Evolutionary conservation across 1,140 invertebrate species (phyloP), one percentile per base, ranked within the genome.

Genomic region (Mycetomoellerius zeteki): DNA sequence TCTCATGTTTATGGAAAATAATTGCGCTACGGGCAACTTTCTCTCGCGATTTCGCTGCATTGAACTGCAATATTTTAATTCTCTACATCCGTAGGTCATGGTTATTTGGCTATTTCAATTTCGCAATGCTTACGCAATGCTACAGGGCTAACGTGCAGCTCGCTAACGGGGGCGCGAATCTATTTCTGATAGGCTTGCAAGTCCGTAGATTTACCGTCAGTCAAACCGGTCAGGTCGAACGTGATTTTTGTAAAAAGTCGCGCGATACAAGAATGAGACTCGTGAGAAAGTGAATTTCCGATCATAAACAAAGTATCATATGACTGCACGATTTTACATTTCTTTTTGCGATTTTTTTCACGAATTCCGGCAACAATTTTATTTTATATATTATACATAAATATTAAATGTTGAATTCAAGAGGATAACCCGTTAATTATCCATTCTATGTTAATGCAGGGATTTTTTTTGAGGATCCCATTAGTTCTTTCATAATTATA

Each of bases 81-180:
- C 24, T n/a, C 27, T 30, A 75, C 43, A 27, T 67, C 27, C 91
- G 85, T 93, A 93, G 92, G 93, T 94, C 93, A 93, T 86, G 92
- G 92, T 93, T 93, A 93, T 86, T 87, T 71, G 75, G 88, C 90
- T 94, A 93, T 93, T 94, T 93, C 91, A 92, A 92, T 91, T 91
- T 77, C 81, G 64, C 33, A 43, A 67, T 86, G 89, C 91, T 90
- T 93, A 92, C 91, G 91, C 91, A 93, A 93, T 90, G 91, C 89
- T 77, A 89, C 87, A 88, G 77, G 85, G 81, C 89, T 90, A 91
- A 93, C 91, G 88, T 93, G 90, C 86, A 80, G 89, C 82, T 72
- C 78, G 77, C 84, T 88, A 92, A 93, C 89, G 89, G 75, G 90
- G 93, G 76, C 92, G 85, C 89, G 89, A 92, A 88, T 94, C 93